Evolutionary conservation across 1,140 invertebrate genomes (phyloP), one percentile per base, ranked within the genome.

Genomic region (Drosophila burlai): DNA sequence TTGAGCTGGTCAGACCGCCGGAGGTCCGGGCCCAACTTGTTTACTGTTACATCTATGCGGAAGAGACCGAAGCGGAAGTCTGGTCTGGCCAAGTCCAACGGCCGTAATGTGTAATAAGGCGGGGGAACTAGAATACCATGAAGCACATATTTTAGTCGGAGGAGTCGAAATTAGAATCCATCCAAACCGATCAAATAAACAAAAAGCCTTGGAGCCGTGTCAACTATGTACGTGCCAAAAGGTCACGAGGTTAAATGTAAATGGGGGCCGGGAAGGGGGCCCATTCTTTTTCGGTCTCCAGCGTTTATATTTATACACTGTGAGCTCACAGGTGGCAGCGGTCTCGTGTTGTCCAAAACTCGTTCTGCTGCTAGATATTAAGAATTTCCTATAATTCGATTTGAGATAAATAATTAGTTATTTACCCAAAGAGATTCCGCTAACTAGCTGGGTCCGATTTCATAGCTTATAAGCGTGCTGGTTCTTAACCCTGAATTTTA

Each of bases 41-140:
- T 90, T 90, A 87, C 84, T 90, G 84, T 87, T 87, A 87, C 81
- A 89, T 55, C 42, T 71, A 87, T 58, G 77, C 84, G 84, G 84
- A 87, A 87, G 84, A 63, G 49, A 57, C 49, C n/a, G 42, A 49
- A 24, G 43, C 83, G 83, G 83, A 84, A 84, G 81, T 76, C 58
- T 52, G 13, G 40, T 80, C 52, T 59, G 15, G 29, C 43, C 26
- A 46, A 58, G 24, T 50, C 31, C 60, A 60, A 13, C 50, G 57
- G n/a, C n/a, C 26, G 45, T 24, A 68, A 49, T 60, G 46, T 66
- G 66, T 71, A 81, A 73, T 77, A 38, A 73, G 63, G 58, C 43
- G 71, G 62, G 45, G 36, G 21, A 52, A 57, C 54, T 36, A 57
- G 54, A 57, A 57, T 57, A 24, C 54, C 36, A n/a, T 57, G 10